Evolutionary conservation across 2,888 invertebrate species (phyloP).

Genomic region (Eulithis testata): DNA sequence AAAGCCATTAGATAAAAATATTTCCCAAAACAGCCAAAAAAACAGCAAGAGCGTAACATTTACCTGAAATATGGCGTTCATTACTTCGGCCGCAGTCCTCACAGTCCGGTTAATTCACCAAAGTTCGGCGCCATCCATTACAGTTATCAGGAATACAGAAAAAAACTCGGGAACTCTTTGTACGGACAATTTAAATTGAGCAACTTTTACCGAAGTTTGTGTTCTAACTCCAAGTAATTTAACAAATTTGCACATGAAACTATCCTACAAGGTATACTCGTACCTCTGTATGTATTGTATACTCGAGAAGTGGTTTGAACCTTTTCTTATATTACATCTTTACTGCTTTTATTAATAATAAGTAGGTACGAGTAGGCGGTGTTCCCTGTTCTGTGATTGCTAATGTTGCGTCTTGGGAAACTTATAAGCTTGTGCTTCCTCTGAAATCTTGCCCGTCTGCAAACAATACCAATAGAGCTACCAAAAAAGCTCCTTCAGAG

Average conservation of each 20-base stretch:
- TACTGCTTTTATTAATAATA: too few relatives aligned
- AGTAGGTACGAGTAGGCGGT: too few relatives aligned
- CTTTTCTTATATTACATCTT: too few relatives aligned
- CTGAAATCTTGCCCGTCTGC: constrained; percentile 7
- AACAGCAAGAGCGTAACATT: not conserved
- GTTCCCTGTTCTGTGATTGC: too few relatives aligned
- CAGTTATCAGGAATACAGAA: constrained; percentile 63
- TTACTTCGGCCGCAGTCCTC: constrained; percentile 48
- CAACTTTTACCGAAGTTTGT: not conserved
- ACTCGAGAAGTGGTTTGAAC: too few relatives aligned
- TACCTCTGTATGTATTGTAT: too few relatives aligned
- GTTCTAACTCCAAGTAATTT: too few relatives aligned
- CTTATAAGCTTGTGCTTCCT: not conserved
- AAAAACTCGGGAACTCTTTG: constrained; percentile 37
- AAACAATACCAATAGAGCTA: constrained; percentile 49
- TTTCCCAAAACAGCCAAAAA: constrained; percentile 2
- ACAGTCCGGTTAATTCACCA: constrained; percentile 58
- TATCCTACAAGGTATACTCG: too few relatives aligned
- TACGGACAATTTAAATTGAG: constrained; percentile 9
- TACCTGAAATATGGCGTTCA: constrained; percentile 47
- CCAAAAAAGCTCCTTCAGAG: constrained; percentile 55
- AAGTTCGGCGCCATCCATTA: constrained; percentile 61
- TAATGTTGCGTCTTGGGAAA: too few relatives aligned
- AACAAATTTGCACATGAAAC: not conserved
- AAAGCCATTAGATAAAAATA: not conserved